These are phyloP conservation scores for Periparus ater DNA, from an alignment of 2,797 vertebrate genomes.

Conservation along the genomic window DNA sequence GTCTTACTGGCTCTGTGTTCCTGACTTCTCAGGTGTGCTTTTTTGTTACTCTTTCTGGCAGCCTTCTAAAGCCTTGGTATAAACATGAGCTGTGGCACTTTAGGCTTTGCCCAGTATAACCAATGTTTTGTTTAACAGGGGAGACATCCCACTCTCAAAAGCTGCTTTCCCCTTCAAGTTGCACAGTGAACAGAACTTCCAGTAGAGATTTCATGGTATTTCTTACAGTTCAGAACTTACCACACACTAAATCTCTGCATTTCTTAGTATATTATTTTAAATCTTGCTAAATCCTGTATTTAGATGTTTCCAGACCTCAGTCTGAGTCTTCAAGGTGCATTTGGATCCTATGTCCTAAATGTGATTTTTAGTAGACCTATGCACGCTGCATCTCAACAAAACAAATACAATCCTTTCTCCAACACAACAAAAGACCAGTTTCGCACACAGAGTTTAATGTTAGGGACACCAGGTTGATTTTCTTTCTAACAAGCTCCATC, in stretches of 20 bases:
- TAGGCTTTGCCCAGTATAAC: background rate
- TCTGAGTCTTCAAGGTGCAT: background rate
- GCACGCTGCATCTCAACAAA: background rate
- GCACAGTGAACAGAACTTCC: background rate
- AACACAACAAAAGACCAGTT: background rate
- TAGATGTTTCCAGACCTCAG: background rate
- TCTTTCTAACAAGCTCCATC: background rate
- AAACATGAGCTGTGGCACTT: background rate
- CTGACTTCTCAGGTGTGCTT: background rate
- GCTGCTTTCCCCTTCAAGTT: fast-evolving
- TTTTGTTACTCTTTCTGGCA: background rate
- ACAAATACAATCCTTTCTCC: background rate
- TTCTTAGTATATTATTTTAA: background rate
- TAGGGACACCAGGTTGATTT: background rate
- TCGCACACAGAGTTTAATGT: background rate
- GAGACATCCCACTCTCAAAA: background rate
- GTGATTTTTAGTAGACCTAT: background rate
- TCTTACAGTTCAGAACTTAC: background rate
- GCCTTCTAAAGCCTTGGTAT: background rate
- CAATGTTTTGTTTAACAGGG: background rate
- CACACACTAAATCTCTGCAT: background rate
- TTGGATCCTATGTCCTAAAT: background rate
- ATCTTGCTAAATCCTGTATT: background rate
- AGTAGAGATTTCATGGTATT: background rate
- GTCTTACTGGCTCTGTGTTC: background rate